Evolutionary conservation across 2,797 vertebrate genomes (phyloP).

Genomic region (Sebastes iracundus): DNA sequence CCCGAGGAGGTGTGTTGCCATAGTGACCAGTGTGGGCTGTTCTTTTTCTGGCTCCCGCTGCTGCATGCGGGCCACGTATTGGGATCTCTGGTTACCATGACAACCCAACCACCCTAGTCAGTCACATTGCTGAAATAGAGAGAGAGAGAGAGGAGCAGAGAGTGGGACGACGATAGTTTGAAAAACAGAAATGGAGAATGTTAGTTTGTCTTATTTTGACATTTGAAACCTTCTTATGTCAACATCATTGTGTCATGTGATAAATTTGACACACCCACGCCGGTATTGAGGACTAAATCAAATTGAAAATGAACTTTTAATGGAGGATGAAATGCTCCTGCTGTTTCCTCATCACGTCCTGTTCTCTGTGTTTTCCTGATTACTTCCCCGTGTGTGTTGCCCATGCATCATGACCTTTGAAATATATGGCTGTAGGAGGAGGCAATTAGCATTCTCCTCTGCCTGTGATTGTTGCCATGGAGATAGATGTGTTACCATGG

Average conservation of each 20-base stretch:
- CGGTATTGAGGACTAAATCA: not conserved
- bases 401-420: constrained; percentile 50
- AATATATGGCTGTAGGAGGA: constrained; percentile 48
- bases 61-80: constrained; percentile 63
- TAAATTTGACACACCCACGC: not conserved
- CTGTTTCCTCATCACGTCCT: not conserved
- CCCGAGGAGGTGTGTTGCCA: constrained; percentile 74
- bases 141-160: constrained; percentile 19
- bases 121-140: constrained; percentile 49
- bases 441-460: constrained; percentile 70
- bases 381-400: not conserved
- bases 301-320: not conserved
- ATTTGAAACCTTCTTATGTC: not conserved
- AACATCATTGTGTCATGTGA: not conserved
- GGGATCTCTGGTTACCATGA: constrained; percentile 67
- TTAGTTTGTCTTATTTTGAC: constrained; percentile 4
- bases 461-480: constrained; percentile 74
- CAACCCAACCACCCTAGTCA: constrained; percentile 66
- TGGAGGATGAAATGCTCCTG: not conserved
- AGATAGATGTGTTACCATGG: constrained; percentile 70
- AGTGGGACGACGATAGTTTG: constrained; percentile 32
- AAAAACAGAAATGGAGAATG: not conserved
- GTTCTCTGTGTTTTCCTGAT: constrained; percentile 22
- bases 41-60: constrained; percentile 77
- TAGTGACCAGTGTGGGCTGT: constrained; percentile 80